Percentiles rank a stretch among this genome's conserved stretches.
phyloP scores from a whole-genome alignment of 2,797 vertebrate genomes.

The Sebastes matsubarae region DNA sequence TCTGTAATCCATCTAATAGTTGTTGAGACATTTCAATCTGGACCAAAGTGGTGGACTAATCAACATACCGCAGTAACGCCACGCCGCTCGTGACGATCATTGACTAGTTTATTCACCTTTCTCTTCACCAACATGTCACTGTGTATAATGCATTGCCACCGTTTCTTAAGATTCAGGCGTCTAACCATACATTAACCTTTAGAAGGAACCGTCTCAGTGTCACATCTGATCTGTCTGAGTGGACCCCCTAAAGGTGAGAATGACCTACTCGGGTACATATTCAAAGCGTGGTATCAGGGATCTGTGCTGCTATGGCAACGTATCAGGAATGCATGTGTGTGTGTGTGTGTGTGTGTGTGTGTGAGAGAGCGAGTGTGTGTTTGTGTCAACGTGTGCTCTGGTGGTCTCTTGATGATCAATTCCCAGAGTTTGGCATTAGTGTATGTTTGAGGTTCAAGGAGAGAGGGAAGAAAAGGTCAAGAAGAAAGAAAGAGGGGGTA shows the following conservation, averaged over 20 bases:
- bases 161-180: slow-evolving; percentile 8
- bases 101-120: not conserved
- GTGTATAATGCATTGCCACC: not conserved
- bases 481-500: slow-evolving; percentile 52
- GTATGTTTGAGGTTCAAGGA: slow-evolving; percentile 76
- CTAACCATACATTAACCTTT: slow-evolving; percentile 59
- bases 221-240: slow-evolving; percentile 45
- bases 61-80: not conserved
- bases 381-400: slow-evolving; percentile 33
- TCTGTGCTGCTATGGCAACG: slow-evolving; percentile 70
- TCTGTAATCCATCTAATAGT: not conserved
- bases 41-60: not conserved
- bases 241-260: slow-evolving; percentile 62
- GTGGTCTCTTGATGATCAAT: slow-evolving; percentile 75
- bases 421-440: slow-evolving; percentile 68
- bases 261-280: slow-evolving; percentile 59
- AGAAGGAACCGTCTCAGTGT: slow-evolving; percentile 26
- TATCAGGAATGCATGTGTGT: slow-evolving; percentile 57
- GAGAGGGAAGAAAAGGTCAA: slow-evolving; percentile 41
- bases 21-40: not conserved
- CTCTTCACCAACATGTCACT: not conserved
- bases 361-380: slow-evolving; percentile 10
- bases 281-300: slow-evolving; percentile 62
- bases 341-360: slow-evolving; percentile 29
- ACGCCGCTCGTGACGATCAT: not conserved